Percentiles rank a stretch among this genome's conserved stretches.
phyloP scores from a whole-genome alignment of 2,113 vertebrate genomes.

The Panthera uncia region DNA sequence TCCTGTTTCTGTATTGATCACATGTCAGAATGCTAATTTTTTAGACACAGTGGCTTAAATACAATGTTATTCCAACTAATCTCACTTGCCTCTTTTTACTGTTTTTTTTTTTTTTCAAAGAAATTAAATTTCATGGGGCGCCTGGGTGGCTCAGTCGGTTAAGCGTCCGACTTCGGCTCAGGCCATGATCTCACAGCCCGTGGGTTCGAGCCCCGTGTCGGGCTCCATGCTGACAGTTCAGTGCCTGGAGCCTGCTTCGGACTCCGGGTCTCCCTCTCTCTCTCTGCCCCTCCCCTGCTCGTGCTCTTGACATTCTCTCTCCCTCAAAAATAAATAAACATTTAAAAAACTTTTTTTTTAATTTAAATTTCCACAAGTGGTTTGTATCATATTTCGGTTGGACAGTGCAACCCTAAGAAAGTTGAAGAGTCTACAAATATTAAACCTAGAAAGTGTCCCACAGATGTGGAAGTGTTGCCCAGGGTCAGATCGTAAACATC shows the following conservation, averaged over 20 bases:
- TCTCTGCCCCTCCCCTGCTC: too few species aligned
- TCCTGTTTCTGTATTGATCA: slow-evolving; percentile 35
- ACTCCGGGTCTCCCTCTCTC: too few species aligned
- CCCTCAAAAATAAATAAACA: too few species aligned
- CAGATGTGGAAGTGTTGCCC: background rate
- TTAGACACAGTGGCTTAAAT: background rate
- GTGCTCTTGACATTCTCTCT: too few species aligned
- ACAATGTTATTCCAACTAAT: background rate
- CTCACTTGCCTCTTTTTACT: background rate
- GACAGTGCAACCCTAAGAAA: background rate
- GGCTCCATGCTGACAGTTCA: too few species aligned
- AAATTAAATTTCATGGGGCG: background rate
- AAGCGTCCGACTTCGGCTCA: too few species aligned
- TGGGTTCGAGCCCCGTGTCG: too few species aligned
- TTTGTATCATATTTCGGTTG: slow-evolving; percentile 1
- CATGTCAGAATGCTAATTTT: background rate
- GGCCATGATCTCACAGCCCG: too few species aligned
- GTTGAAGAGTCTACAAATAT: slow-evolving; percentile 21
- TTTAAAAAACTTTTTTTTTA: background rate
- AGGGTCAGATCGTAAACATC: background rate
- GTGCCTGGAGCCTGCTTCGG: too few species aligned
- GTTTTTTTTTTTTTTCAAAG: background rate
- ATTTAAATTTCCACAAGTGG: background rate
- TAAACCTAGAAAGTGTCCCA: background rate
- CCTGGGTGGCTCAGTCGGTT: too few species aligned